phyloP scores from a whole-genome alignment of 1,140 invertebrate genomes.

The Lucilia sericata region DNA sequence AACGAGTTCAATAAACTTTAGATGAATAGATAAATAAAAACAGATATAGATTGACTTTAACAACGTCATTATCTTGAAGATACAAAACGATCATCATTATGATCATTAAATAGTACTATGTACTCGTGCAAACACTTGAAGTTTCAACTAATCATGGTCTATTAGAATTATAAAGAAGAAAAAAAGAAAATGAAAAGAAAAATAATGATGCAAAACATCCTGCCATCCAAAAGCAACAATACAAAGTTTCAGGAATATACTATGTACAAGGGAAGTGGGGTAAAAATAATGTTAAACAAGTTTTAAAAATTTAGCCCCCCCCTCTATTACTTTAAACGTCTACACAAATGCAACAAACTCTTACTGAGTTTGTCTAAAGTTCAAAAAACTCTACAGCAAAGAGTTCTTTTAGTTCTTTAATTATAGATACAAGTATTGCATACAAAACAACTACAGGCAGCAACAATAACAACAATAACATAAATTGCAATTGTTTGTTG shows the following conservation, averaged over 20 bases:
- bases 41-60: not conserved
- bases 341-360: not conserved
- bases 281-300: not conserved
- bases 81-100: not conserved
- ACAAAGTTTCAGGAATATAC: not conserved
- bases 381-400: not conserved
- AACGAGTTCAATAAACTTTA: not conserved
- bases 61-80: not conserved
- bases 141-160: slow-evolving; percentile 16
- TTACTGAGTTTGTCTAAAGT: not conserved
- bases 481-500: not conserved
- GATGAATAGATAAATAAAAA: not conserved
- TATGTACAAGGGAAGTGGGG: not conserved
- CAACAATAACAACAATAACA: not conserved
- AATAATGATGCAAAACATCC: slow-evolving; percentile 7
- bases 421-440: slow-evolving; percentile 3
- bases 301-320: not conserved
- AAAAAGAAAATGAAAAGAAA: not conserved
- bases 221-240: not conserved
- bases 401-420: not conserved
- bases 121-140: not conserved
- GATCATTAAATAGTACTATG: not conserved
- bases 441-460: not conserved
- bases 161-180: not conserved
- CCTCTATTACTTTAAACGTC: not conserved